phyloP scores from a whole-genome alignment of 2,113 vertebrate genomes.

The Dasyurus viverrinus region DNA sequence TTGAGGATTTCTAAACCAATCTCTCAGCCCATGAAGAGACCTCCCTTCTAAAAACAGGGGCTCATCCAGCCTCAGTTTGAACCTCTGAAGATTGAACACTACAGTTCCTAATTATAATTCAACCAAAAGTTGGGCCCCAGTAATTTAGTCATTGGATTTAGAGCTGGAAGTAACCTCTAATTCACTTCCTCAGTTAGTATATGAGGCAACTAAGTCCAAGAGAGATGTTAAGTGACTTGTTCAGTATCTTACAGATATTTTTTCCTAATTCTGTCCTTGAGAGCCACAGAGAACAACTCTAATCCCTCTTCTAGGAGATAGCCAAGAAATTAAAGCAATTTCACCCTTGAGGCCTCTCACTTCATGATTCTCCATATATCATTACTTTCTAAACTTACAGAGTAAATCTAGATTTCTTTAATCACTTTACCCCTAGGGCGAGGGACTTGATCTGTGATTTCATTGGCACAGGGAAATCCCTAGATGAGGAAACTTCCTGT shows the following conservation, averaged over 20 bases:
- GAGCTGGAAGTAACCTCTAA: neutral
- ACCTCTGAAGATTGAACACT: neutral
- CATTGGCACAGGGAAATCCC: neutral
- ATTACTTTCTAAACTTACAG: neutral
- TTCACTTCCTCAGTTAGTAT: neutral
- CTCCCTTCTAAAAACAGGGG: neutral
- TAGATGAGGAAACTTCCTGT: neutral
- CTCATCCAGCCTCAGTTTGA: neutral
- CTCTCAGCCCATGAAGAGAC: neutral
- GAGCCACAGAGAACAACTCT: neutral
- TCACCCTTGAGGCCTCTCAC: neutral
- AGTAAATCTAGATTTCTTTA: neutral
- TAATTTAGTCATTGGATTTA: neutral
- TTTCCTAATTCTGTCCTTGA: neutral
- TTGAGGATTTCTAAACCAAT: neutral
- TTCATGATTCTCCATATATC: neutral
- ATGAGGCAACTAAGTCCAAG: neutral
- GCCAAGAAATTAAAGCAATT: neutral
- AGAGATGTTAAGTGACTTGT: neutral
- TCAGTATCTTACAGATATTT: neutral
- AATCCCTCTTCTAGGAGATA: neutral
- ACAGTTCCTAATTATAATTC: neutral
- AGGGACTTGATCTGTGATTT: neutral
- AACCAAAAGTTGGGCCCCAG: neutral
- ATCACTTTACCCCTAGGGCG: neutral